These are phyloP conservation scores for Sebastes hubbsi DNA, from an alignment of 2,797 vertebrate species.

Conservation along the genomic window DNA sequence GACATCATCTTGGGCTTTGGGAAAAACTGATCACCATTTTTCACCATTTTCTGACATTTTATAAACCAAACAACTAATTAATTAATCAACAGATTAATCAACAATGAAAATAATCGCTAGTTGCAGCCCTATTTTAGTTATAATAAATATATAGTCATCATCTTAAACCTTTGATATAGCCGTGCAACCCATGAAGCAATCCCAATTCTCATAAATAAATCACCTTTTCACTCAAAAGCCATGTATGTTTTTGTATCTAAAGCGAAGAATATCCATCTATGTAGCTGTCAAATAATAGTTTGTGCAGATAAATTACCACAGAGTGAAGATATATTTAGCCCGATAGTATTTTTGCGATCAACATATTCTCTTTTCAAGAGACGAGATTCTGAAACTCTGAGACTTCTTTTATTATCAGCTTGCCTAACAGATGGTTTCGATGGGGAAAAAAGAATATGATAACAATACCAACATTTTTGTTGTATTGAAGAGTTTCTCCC, in stretches of 20 bases:
- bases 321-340: conserved; percentile 1
- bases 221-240: neutral
- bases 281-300: conserved; percentile 37
- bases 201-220: conserved; percentile 9
- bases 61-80: no score
- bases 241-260: conserved; percentile 4
- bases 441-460: conserved; percentile 81
- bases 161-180: neutral
- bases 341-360: conserved; percentile 69
- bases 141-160: neutral
- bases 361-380: conserved; percentile 73
- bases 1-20: no score
- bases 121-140: no score
- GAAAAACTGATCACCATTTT: no score
- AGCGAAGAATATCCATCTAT: conserved; percentile 32
- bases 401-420: conserved; percentile 79
- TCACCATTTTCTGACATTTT: no score
- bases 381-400: conserved; percentile 45
- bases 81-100: no score
- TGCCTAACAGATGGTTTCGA: conserved; percentile 85
- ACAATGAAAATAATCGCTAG: no score
- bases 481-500: conserved; percentile 84
- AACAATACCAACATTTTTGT: conserved; percentile 88
- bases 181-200: neutral
- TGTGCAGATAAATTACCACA: conserved; percentile 49